Evolutionary conservation across 2,113 vertebrate species (phyloP).

Genomic region (Mesembrinibis cayennensis): DNA sequence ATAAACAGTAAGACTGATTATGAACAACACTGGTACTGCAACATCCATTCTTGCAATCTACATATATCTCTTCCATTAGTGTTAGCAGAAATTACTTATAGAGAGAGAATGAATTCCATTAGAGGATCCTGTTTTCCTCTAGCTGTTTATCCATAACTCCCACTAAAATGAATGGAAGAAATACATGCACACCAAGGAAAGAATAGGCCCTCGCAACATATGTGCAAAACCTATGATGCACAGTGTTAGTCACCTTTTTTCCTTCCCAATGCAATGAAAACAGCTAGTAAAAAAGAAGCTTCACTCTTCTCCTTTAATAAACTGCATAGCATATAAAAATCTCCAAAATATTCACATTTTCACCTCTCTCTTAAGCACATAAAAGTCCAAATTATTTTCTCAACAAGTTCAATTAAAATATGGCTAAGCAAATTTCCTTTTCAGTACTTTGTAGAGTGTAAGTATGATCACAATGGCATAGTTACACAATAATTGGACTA

Average conservation of each 20-base stretch:
- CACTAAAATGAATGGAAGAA: background rate
- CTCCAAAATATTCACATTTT: background rate
- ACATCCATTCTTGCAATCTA: background rate
- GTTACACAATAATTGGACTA: conserved; percentile 25
- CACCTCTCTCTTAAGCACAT: background rate
- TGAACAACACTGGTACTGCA: background rate
- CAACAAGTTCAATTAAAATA: conserved; percentile 27
- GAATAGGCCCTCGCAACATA: background rate
- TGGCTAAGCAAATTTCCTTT: background rate
- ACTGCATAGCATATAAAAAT: background rate
- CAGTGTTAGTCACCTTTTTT: background rate
- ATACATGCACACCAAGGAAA: background rate
- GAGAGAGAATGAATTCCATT: background rate
- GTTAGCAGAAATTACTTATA: background rate
- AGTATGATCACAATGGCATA: background rate
- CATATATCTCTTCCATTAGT: rapidly evolving
- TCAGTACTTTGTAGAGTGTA: background rate
- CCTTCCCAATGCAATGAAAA: background rate
- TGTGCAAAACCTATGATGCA: background rate
- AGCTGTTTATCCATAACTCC: background rate
- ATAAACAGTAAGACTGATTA: background rate
- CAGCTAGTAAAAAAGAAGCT: background rate
- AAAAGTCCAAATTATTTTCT: background rate
- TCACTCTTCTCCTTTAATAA: background rate
- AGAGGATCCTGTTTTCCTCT: background rate